phyloP scores from a whole-genome alignment of 1,140 invertebrate species.

The Halyomorpha halys region DNA sequence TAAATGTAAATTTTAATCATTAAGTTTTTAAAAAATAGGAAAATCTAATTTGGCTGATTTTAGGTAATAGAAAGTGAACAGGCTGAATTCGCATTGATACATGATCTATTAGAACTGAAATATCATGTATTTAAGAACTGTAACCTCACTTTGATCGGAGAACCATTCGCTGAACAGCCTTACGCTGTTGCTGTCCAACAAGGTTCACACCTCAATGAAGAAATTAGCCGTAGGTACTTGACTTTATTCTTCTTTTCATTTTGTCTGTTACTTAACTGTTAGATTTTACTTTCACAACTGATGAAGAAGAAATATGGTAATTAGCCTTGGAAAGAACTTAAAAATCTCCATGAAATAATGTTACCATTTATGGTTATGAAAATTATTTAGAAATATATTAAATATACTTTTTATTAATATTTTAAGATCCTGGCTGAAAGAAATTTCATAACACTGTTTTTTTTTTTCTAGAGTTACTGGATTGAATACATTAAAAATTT shows the following conservation, averaged over 20 bases:
- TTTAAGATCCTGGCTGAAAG: too few relatives aligned
- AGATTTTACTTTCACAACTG: neutral
- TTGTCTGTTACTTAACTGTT: slow-evolving; percentile 11
- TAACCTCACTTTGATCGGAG: slow-evolving; percentile 75
- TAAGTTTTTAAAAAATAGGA: too few relatives aligned
- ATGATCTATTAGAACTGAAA: slow-evolving; percentile 73
- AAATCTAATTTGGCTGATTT: too few relatives aligned
- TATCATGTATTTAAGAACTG: slow-evolving; percentile 74
- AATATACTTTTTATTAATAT: too few relatives aligned
- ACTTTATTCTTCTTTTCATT: neutral
- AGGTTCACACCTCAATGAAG: slow-evolving; percentile 68
- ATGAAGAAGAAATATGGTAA: neutral
- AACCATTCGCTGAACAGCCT: slow-evolving; percentile 78
- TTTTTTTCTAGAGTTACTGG: too few relatives aligned
- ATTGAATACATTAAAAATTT: too few relatives aligned
- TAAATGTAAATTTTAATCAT: too few relatives aligned
- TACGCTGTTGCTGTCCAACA: slow-evolving; percentile 80
- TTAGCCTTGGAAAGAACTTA: neutral
- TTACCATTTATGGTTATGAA: too few relatives aligned
- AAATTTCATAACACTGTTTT: too few relatives aligned
- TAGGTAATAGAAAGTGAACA: slow-evolving; percentile 61
- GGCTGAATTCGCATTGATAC: slow-evolving; percentile 80
- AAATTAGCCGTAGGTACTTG: slow-evolving; percentile 56
- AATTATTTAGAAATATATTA: too few relatives aligned
- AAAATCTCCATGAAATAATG: too few relatives aligned